Evolutionary conservation across 1,140 invertebrate genomes (phyloP), one percentile per base, ranked within the genome.

Genomic region (Drosophila tani): DNA sequence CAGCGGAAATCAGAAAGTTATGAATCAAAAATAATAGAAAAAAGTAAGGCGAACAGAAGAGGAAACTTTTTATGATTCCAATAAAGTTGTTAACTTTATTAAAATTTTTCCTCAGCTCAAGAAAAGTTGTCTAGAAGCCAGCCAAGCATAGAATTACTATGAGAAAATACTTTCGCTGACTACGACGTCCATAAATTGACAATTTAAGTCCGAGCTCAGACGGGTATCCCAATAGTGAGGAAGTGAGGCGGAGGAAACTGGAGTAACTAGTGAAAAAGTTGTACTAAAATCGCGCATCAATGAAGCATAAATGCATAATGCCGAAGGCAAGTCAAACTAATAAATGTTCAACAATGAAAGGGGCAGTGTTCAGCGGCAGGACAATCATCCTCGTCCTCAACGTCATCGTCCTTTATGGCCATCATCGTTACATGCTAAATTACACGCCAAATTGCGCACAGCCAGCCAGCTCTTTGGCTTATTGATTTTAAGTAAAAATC

Each of bases 31-130:
- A 62, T 49, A 29, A 50, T 59, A 41, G 15, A 53, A 51, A 49
- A 47, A 53, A 47, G 40, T 47, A 9, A 47, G 47, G 50, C 49
- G 62, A 40, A 19, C 17, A 19, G 38, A 38, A 27, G 50, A 21
- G 38, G 63, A 66, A 46, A 64, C 79, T 90, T 84, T 88, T 87
- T 83, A 90, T 81, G 78, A 88, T 87, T 87, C 84, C 84, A 87
- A 88, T 88, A 90, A 88, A 88, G 78, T 88, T 88, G 81, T 88
- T 88, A 88, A 88, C 84, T 88, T 88, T 88, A 88, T 88, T 88
- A 88, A 90, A 88, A 88, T 90, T 81, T 87, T 79, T 81, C 77
- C 84, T 82, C 80, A 68, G 82, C 75, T 78, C 40, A 71, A 78
- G 87, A 81, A 88, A 88, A 88, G 84, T 88, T 90, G 78, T 70